phyloP scores from a whole-genome alignment of 2,797 vertebrate species.

The Periophthalmus magnuspinnatus region DNA sequence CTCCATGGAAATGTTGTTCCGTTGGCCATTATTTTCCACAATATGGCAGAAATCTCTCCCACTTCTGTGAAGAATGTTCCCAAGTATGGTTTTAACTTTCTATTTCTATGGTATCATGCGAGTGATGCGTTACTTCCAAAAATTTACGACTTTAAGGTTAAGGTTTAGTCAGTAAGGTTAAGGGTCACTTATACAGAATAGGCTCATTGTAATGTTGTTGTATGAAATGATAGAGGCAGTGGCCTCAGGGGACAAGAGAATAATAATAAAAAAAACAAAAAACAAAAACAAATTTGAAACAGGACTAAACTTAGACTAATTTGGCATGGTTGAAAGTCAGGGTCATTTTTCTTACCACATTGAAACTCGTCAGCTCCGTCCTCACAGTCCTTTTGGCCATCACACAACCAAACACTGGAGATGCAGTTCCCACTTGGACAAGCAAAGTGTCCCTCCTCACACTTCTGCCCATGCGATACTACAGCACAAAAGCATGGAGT shows the following conservation, averaged over 20 bases:
- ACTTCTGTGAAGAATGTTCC: too few species aligned
- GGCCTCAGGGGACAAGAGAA: background rate
- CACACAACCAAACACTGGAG: slow-evolving; percentile 95
- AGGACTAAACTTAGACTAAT: background rate
- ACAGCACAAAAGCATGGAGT: slow-evolving; percentile 53
- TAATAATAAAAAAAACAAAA: too few species aligned
- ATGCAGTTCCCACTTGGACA: slow-evolving; percentile 98
- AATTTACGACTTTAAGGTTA: background rate
- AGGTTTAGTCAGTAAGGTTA: background rate
- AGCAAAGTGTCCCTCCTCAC: slow-evolving; percentile 96
- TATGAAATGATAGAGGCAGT: too few species aligned
- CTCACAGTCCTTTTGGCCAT: slow-evolving; percentile 98
- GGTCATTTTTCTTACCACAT: slow-evolving; percentile 82
- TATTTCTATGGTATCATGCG: too few species aligned
- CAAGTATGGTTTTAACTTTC: too few species aligned
- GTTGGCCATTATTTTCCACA: too few species aligned
- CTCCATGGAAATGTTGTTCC: too few species aligned
- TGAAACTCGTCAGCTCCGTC: slow-evolving; percentile 95
- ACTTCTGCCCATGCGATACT: slow-evolving; percentile 92
- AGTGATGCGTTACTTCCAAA: too few species aligned
- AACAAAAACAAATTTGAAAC: background rate
- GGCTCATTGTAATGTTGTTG: background rate
- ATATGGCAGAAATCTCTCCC: too few species aligned
- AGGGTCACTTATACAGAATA: too few species aligned
- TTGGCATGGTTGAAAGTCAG: background rate